A percentile compares a stretch with the other conserved stretches of the same genome.
phyloP scores from a whole-genome alignment of 2,888 invertebrate species.

The Trilocha varians region DNA sequence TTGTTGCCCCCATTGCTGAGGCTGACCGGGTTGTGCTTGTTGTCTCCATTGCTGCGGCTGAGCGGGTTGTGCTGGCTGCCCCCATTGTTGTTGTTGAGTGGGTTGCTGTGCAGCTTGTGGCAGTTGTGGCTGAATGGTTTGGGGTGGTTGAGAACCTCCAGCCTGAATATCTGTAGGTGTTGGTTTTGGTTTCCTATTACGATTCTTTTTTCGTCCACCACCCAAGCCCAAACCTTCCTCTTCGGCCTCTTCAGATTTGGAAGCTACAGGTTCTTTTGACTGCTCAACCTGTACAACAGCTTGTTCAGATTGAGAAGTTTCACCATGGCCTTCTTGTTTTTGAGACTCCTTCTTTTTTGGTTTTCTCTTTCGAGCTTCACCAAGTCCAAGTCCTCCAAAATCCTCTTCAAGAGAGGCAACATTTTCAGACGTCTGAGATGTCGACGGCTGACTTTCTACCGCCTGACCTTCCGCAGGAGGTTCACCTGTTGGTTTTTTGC shows the following conservation, averaged over 20 bases:
- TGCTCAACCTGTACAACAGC: background rate
- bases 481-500: slow-evolving; percentile 14
- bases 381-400: slow-evolving; percentile 15
- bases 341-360: slow-evolving; percentile 16
- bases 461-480: slow-evolving; percentile 3
- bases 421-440: slow-evolving; percentile 5
- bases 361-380: slow-evolving; percentile 18
- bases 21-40: no score
- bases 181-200: slow-evolving; percentile 13
- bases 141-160: background rate
- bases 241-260: background rate
- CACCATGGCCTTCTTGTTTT: slow-evolving; percentile 6
- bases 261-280: background rate
- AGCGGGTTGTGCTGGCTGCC: background rate
- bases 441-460: slow-evolving; percentile 11
- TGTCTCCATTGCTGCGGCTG: no score
- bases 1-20: no score
- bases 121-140: background rate
- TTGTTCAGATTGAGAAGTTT: slow-evolving; percentile 5
- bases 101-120: background rate
- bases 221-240: slow-evolving; percentile 15
- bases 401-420: slow-evolving; percentile 9
- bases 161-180: slow-evolving; percentile 6
- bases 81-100: background rate
- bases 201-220: slow-evolving; percentile 14